Conservation (phyloP, 2,113 vertebrate genomes). For the Prietella phreatophila region DNA sequence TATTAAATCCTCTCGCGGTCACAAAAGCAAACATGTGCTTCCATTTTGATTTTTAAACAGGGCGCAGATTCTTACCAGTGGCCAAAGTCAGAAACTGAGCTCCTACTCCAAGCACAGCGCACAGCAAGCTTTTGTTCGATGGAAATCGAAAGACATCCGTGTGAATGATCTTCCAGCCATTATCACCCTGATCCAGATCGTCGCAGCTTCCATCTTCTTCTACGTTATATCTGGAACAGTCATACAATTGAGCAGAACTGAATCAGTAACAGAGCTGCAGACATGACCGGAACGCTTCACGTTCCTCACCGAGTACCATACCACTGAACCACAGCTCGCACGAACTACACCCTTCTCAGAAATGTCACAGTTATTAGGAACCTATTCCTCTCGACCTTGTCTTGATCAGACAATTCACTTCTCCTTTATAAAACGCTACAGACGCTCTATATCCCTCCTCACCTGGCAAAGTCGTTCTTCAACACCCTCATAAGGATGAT, state of each 20-base stretch:
- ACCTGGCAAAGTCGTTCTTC: constrained; percentile 88
- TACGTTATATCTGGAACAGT: constrained; percentile 79
- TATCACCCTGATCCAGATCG: constrained; percentile 89
- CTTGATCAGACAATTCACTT: not conserved
- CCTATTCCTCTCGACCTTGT: not conserved
- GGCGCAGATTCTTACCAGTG: constrained; percentile 73
- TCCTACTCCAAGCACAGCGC: constrained; percentile 85
- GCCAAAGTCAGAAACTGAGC: constrained; percentile 89
- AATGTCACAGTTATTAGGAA: not conserved
- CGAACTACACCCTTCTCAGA: not conserved
- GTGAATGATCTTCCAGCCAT: constrained; percentile 94
- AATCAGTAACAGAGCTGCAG: not conserved
- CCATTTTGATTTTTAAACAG: not conserved
- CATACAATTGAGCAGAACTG: not conserved
- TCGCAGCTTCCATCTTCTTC: constrained; percentile 85
- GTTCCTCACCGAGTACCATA: not conserved
- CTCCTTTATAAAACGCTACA: not conserved
- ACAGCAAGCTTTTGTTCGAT: constrained; percentile 82
- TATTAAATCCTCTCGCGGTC: not conserved
- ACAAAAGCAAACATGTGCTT: not conserved
- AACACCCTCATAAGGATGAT: constrained; percentile 93
- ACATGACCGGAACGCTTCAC: no score
- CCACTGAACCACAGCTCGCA: not conserved
- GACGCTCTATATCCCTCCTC: not conserved
- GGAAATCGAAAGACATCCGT: constrained; percentile 92